Conservation (phyloP, 2,797 vertebrate genomes). For the Anguilla anguilla region DNA sequence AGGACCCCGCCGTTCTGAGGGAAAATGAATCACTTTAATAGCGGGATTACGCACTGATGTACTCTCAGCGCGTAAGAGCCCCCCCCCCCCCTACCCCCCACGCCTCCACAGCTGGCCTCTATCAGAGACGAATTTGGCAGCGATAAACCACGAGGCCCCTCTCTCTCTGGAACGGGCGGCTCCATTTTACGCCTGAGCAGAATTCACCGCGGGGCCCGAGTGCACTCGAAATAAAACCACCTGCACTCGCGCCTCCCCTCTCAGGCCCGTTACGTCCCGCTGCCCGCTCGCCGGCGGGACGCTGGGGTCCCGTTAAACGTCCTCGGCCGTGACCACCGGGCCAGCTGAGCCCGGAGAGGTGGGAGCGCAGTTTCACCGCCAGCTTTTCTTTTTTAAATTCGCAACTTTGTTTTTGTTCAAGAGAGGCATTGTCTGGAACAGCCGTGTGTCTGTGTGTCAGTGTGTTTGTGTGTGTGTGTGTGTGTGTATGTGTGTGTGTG, state of each 20-base stretch:
- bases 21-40: neutral
- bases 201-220: neutral
- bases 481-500: neutral
- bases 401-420: no score
- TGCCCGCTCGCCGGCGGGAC: neutral
- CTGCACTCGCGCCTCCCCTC: neutral
- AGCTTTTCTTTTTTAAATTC: no score
- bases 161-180: neutral
- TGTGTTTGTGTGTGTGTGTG: neutral
- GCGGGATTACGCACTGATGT: neutral
- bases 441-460: no score
- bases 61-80: neutral
- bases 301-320: neutral
- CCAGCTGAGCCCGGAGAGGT: no score
- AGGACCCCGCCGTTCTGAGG: neutral
- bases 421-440: no score
- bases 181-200: neutral
- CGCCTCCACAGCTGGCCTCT: neutral
- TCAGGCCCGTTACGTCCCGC: neutral
- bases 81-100: neutral
- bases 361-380: no score
- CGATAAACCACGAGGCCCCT: neutral
- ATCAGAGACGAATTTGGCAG: neutral
- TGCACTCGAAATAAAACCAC: neutral
- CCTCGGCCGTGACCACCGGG: no score